A percentile compares a stretch with the other conserved stretches of the same genome.
Evolutionary conservation across 2,888 invertebrate genomes (phyloP).

Genomic region (Rhamnusium bicolor): DNA sequence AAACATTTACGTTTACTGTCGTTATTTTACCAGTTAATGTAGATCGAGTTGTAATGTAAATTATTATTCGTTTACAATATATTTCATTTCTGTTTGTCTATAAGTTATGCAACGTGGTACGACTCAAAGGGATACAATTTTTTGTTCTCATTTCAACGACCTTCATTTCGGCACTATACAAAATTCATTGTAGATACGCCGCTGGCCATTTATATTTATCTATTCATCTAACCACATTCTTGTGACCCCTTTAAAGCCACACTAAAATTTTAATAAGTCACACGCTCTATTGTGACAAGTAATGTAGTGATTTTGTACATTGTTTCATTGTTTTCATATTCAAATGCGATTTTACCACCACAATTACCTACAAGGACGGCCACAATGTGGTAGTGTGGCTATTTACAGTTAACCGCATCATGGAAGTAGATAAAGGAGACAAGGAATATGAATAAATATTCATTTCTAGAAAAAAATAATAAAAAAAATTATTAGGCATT

Average conservation of each 20-base stretch:
- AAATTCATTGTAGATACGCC: background rate
- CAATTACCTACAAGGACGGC: background rate
- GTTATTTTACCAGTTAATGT: too few species aligned
- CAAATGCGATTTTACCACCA: background rate
- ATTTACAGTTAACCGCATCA: background rate
- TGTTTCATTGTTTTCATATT: background rate
- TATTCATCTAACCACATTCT: background rate
- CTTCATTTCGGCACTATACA: background rate
- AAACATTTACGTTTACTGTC: too few species aligned
- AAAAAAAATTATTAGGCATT: too few species aligned
- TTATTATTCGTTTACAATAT: too few species aligned
- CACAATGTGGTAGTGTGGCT: background rate
- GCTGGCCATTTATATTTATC: background rate
- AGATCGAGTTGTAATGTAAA: too few species aligned
- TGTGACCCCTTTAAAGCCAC: conserved; percentile 3
- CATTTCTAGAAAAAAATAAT: too few species aligned
- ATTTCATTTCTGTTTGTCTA: too few species aligned
- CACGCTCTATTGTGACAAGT: background rate
- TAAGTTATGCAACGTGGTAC: too few species aligned
- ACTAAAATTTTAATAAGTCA: background rate
- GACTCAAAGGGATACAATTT: too few species aligned
- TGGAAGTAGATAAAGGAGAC: background rate
- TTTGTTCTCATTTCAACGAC: background rate
- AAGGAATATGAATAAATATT: background rate
- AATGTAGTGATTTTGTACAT: background rate